phyloP scores from a whole-genome alignment of 1,140 invertebrate species.

The Chionoecetes opilio region DNA sequence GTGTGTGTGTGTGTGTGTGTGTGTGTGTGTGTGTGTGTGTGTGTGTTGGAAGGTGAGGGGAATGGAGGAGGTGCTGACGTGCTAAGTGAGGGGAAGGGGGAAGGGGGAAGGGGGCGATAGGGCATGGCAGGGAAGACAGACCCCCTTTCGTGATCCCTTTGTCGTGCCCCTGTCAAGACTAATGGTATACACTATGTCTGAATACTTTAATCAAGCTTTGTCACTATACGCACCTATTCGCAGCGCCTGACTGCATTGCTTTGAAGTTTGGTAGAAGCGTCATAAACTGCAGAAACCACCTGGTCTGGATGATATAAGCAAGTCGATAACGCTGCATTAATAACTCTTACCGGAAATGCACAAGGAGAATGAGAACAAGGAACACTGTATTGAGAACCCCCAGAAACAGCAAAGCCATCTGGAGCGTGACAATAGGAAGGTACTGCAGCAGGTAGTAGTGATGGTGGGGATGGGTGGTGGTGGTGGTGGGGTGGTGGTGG shows the following conservation, averaged over 20 bases:
- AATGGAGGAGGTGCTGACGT: background rate
- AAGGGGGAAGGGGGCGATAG: background rate
- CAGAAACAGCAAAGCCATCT: background rate
- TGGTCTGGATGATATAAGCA: background rate
- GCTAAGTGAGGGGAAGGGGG: background rate
- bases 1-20: too few relatives aligned
- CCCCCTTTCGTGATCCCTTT: too few relatives aligned
- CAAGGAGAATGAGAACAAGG: slow-evolving; percentile 27
- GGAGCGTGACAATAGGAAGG: slow-evolving; percentile 2
- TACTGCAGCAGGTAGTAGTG: background rate
- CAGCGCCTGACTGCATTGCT: background rate
- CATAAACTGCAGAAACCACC: slow-evolving; percentile 28
- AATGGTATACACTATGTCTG: slow-evolving; percentile 29
- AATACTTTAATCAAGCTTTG: slow-evolving; percentile 11
- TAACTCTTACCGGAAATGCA: background rate
- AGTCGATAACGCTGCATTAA: background rate
- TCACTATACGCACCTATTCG: background rate
- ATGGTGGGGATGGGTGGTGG: background rate
- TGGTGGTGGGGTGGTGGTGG: background rate
- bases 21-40: too few relatives aligned
- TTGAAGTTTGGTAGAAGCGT: background rate
- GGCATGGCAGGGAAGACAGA: too few relatives aligned
- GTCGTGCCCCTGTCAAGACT: background rate
- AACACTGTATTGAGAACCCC: background rate
- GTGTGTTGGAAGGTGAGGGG: background rate